Evolutionary conservation across 2,797 vertebrate genomes (phyloP), one percentile per base, ranked within the genome.

Genomic region (Acipenser transmontanus): DNA sequence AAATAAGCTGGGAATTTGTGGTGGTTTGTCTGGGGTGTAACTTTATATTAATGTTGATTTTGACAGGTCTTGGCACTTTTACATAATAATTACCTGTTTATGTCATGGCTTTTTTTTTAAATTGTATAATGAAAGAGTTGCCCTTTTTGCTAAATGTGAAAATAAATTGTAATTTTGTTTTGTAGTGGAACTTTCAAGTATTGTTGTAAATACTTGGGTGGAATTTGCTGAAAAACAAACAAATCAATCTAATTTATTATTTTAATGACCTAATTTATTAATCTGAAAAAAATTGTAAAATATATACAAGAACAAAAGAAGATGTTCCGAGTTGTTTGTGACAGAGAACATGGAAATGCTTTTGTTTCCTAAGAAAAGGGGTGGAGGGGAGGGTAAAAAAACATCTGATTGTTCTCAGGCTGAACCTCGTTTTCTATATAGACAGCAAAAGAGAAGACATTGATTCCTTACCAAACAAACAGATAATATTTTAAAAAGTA

Each of bases 121-220:
- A 90, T 87, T 85, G 81, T 91, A 84, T 92, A 82, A 82, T 86
- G 80, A 89, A 82, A 91, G 84, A 88, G 85, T 88, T 87, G 89
- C 92, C 90, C 87, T 72, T 74, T 88, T 87, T 87, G 82, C 86
- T 88, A 88, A 88, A 91, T 92, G 89, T 88, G 87, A 90, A 90
- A 92, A 85, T 86, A 87, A 87, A 85, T 87, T 82, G 82, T 87
- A 85, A 63, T 87, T 88, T 87, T 83, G 77, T 83, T 88, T 87
- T 89, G 81, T 89, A 86, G 88, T 92, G 88, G 85, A 91, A 91
- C 82, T 87, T 90, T 84, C 90, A 92, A 93, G 92, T 95, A 94
- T 95, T 94, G 93, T 95, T 95, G 87, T 95, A 94, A 91, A 95
- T 95, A 94, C 91, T 95, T 93, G 91, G 87, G 86, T 86, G 87